These are phyloP conservation scores for Astur gentilis DNA, from an alignment of 2,113 vertebrate genomes.

Conservation along the genomic window DNA sequence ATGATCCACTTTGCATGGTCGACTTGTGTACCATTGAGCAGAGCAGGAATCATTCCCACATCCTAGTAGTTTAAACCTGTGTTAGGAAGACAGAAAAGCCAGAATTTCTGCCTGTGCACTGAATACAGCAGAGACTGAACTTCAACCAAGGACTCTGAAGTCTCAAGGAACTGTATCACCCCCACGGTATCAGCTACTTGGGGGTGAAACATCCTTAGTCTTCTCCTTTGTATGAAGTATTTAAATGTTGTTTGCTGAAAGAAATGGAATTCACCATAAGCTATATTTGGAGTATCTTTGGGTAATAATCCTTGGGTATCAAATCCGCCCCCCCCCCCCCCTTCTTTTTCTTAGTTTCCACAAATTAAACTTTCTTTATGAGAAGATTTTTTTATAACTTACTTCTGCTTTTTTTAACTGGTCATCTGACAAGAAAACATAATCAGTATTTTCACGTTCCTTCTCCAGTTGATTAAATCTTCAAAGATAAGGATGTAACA, in stretches of 20 bases:
- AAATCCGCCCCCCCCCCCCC: neutral
- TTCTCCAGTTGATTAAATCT: neutral
- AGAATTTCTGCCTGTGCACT: neutral
- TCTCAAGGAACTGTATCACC: neutral
- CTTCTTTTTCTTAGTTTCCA: neutral
- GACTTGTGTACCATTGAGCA: accelerated
- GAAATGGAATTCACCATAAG: neutral
- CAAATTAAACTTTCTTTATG: neutral
- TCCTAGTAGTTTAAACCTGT: neutral
- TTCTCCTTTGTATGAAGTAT: neutral
- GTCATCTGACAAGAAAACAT: neutral
- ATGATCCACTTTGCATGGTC: neutral
- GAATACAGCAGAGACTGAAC: neutral
- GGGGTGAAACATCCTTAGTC: neutral
- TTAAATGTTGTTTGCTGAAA: neutral
- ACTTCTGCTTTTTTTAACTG: neutral
- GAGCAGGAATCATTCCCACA: neutral
- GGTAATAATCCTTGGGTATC: neutral
- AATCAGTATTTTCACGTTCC: neutral
- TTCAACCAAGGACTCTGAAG: neutral
- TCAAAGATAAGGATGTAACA: neutral
- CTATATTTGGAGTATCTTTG: neutral
- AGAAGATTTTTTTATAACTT: neutral
- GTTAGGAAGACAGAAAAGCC: neutral
- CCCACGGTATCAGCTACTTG: neutral